Base-by-base conservation (phyloP, 2,113 vertebrate genomes). In the Morone chrysops region DNA sequence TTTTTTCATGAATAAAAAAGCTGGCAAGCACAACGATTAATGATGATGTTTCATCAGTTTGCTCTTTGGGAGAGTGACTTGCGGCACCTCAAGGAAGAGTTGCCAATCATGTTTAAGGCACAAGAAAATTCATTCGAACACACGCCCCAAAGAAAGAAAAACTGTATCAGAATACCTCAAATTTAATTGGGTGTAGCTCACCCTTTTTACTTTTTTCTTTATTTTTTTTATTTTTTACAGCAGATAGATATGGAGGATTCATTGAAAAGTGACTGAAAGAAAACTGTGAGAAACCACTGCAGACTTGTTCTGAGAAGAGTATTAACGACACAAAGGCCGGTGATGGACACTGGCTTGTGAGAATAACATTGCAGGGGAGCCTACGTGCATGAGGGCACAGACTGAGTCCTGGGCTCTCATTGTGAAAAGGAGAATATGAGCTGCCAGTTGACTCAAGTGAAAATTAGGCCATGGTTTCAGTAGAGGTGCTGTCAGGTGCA, bases 371-470 rank as follows among this genome's bases (percentile, higher is more conserved):
- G 75, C 69, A 45, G 75, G 82, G 69, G 61, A 53, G 91, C 73
- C 84, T 94, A 94, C 91, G 90, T 95, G 93, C 87, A 66, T 9
- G 62, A 70, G 83, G 70, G 71, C 90, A 92, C 87, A 82, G 50
- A 41, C 70, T 20, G 45, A 66, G 36, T 69, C 61, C 81, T 1
- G n/a, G 75, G 54, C 70, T 79, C 48, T 84, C 65, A 82, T 87
- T 89, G 84, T 82, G 51, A 82, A 53, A 8, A 31, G 12, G 81
- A 51, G 78, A 90, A 91, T 69, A 75, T 80, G 87, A 91, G 84
- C 82, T 3, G 25, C 71, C 48, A 4, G 67, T 84, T 78, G 66
- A 89, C 48, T 88, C 70, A 53, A 69, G 54, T 87, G 86, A 86
- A 56, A 87, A 86, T 77, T 57, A 69, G 40, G 12, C 59, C 59